These are phyloP conservation scores for Lordiphosa clarofinis DNA, from an alignment of 1,140 invertebrate species.

Conservation along the genomic window DNA sequence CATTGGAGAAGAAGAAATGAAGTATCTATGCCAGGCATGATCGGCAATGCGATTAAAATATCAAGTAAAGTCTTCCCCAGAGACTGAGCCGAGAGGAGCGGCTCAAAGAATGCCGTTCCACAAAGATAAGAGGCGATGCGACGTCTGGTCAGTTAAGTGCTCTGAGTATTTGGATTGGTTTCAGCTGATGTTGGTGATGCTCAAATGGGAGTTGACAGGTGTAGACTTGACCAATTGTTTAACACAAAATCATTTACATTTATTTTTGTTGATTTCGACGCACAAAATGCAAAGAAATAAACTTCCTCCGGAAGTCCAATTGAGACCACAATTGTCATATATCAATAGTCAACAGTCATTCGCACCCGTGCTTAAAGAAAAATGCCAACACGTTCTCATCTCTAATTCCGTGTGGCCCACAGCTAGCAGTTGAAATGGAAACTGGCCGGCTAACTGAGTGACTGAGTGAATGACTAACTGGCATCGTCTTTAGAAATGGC, in stretches of 20 bases:
- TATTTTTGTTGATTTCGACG: too few relatives aligned
- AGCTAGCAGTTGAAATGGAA: constrained; percentile 55
- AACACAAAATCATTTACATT: too few relatives aligned
- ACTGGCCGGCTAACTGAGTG: constrained; percentile 47
- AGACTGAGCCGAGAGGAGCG: neutral
- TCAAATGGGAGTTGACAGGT: neutral
- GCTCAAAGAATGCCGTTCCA: constrained; percentile 45
- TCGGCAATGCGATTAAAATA: constrained; percentile 74
- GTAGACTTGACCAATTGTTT: too few relatives aligned
- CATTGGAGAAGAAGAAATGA: constrained; percentile 35
- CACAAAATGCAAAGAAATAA: neutral
- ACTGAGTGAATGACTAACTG: constrained; percentile 50
- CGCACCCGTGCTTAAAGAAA: neutral
- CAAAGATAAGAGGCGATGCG: constrained; percentile 42
- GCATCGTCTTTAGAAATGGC: constrained; percentile 66
- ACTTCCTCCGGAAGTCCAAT: too few relatives aligned
- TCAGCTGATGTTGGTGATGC: neutral
- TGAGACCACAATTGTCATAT: too few relatives aligned
- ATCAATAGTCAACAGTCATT: too few relatives aligned
- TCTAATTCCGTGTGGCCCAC: constrained; percentile 12
- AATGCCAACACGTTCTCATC: constrained; percentile 18
- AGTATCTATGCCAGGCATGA: constrained; percentile 36
- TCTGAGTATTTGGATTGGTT: neutral
- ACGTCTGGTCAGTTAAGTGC: constrained; percentile 11
- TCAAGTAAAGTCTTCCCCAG: constrained; percentile 41